phyloP scores from a whole-genome alignment of 1,140 invertebrate genomes.

The Zeugodacus cucurbitae region DNA sequence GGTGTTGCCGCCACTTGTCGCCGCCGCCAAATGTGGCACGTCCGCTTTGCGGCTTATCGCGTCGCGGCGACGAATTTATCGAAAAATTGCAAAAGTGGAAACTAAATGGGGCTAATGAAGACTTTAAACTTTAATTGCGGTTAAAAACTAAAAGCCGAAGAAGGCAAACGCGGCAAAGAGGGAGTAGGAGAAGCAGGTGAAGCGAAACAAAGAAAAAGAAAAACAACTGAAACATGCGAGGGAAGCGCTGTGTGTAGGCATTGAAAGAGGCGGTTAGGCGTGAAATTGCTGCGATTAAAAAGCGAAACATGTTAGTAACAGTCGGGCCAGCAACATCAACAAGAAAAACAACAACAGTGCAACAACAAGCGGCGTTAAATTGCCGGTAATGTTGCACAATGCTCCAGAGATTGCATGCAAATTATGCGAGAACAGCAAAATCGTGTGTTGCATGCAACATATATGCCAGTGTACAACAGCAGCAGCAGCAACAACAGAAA shows the following conservation, averaged over 20 bases:
- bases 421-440: constrained; percentile 32
- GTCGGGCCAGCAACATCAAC: neutral
- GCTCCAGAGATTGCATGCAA: constrained; percentile 38
- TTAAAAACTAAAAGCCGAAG: neutral
- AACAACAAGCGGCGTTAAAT: neutral
- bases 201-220: neutral
- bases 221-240: neutral
- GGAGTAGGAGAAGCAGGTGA: neutral
- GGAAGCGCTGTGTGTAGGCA: neutral
- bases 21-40: neutral
- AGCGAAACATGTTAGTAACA: constrained; percentile 4
- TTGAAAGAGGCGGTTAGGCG: neutral
- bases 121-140: constrained; percentile 40
- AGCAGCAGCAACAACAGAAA: neutral
- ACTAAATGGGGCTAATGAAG: constrained; percentile 41
- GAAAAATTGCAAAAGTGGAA: constrained; percentile 38
- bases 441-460: constrained; percentile 40
- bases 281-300: constrained; percentile 28
- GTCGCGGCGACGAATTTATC: constrained; percentile 11
- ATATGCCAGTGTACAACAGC: neutral
- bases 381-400: constrained; percentile 29
- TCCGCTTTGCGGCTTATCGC: neutral
- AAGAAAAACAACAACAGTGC: neutral
- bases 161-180: neutral
- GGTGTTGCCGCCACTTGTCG: constrained; percentile 11